Evolutionary conservation across 1,140 invertebrate genomes (phyloP).

Genomic region (Stegodyphus dumicola): DNA sequence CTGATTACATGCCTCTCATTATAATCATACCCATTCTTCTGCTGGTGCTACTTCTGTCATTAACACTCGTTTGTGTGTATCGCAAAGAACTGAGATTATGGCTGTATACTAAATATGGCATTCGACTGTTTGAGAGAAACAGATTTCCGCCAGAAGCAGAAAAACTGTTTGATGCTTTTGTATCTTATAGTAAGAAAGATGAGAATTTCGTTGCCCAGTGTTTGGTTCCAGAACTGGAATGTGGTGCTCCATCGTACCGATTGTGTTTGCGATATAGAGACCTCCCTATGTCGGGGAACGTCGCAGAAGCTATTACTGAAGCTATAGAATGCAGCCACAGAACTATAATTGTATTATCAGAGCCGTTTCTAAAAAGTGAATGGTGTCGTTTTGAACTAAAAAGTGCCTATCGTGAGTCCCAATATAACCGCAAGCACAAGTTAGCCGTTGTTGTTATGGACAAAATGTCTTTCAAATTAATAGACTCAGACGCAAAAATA

Average conservation of each 20-base stretch:
- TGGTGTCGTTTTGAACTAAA: conserved; percentile 95
- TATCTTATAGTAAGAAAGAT: conserved; percentile 92
- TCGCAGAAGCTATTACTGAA: conserved; percentile 77
- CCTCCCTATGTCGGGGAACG: conserved; percentile 65
- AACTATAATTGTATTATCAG: conserved; percentile 89
- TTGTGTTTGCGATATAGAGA: conserved; percentile 69
- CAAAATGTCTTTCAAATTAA: conserved; percentile 48
- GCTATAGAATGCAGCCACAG: conserved; percentile 89
- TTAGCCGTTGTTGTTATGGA: conserved; percentile 79
- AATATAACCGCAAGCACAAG: conserved; percentile 75
- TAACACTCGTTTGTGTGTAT: conserved; percentile 79
- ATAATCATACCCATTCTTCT: conserved; percentile 54
- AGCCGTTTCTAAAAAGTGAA: conserved; percentile 92
- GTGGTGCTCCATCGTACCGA: conserved; percentile 75
- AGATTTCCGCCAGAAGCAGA: conserved; percentile 77
- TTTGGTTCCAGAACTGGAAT: conserved; percentile 85
- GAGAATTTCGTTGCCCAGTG: conserved; percentile 88
- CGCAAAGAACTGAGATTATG: conserved; percentile 73
- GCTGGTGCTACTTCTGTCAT: conserved; percentile 69
- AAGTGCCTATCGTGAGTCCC: conserved; percentile 88
- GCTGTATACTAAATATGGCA: conserved; percentile 69
- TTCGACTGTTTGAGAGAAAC: conserved; percentile 75
- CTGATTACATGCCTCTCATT: conserved; percentile 73
- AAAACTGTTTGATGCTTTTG: conserved; percentile 91
- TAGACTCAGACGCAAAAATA: conserved; percentile 60